A percentile compares a stretch with the other conserved stretches of the same genome.
phyloP scores from a whole-genome alignment of 2,113 vertebrate species.

The Isichthys henryi region DNA sequence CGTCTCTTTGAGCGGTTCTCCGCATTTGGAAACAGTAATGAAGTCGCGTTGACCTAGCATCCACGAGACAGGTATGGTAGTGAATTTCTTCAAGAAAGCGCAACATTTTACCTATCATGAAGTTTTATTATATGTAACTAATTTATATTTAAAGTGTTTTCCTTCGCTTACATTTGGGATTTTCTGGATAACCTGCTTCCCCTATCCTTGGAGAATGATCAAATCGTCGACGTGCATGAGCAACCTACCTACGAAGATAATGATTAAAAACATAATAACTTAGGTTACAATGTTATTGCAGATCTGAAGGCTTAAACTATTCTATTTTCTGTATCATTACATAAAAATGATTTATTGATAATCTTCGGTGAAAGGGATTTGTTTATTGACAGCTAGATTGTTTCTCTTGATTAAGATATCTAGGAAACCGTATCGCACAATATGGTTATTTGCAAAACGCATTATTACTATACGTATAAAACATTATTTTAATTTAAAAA shows the following conservation, averaged over 20 bases:
- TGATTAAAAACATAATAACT: not conserved
- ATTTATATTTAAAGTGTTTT: not conserved
- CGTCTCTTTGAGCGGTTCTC: not conserved
- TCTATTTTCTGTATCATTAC: not conserved
- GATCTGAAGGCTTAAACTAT: not conserved
- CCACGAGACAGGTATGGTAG: slow-evolving; percentile 15
- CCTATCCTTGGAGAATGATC: not conserved
- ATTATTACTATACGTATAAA: not conserved
- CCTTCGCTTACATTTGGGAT: not conserved
- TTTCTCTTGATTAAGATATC: not conserved
- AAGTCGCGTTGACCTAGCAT: not conserved
- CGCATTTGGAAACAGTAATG: not conserved
- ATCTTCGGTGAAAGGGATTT: not conserved
- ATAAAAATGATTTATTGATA: not conserved
- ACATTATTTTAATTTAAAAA: not conserved
- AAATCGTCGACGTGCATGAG: not conserved
- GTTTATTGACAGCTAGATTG: not conserved
- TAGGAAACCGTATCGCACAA: not conserved
- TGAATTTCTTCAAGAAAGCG: not conserved
- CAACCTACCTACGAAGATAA: not conserved
- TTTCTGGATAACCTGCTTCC: not conserved
- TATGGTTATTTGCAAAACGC: not conserved
- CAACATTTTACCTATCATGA: not conserved
- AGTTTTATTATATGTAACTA: not conserved
- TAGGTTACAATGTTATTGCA: not conserved